Conservation (phyloP, 2,888 invertebrate species). For the Thera obeliscata region DNA sequence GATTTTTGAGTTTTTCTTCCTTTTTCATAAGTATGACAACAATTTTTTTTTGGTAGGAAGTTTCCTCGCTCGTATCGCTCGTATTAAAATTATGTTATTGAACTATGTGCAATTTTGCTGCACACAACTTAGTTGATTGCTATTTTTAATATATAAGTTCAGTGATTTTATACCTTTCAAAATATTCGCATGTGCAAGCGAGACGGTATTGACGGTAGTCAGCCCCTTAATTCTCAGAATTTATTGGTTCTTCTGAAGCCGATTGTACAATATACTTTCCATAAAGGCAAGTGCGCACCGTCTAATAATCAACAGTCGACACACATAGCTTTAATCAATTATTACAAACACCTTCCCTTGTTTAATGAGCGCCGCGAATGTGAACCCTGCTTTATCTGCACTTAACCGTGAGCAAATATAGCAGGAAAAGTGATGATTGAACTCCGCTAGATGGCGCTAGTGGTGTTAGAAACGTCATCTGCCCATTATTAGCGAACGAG, state of each 20-base stretch:
- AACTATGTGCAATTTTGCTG: too few species aligned
- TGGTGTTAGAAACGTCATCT: background rate
- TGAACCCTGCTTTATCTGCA: constrained; percentile 54
- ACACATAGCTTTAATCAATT: constrained; percentile 65
- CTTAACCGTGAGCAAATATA: constrained; percentile 46
- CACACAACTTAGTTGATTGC: too few species aligned
- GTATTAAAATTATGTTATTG: too few species aligned
- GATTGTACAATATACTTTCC: constrained; percentile 18
- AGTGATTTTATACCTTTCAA: too few species aligned
- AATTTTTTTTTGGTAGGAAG: too few species aligned
- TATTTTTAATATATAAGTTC: too few species aligned
- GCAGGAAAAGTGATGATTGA: background rate
- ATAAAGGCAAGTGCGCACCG: constrained; percentile 21
- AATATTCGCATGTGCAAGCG: too few species aligned
- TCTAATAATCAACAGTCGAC: constrained; percentile 34
- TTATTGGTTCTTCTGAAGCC: background rate
- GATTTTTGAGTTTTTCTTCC: too few species aligned
- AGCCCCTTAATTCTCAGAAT: background rate
- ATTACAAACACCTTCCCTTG: constrained; percentile 63
- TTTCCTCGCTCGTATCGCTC: too few species aligned
- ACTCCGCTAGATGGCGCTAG: background rate
- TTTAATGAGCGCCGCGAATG: constrained; percentile 59
- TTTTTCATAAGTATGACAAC: too few species aligned
- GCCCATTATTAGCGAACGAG: too few species aligned
- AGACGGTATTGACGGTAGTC: too few species aligned